These are phyloP conservation scores for Brachyalestes nurse DNA, from an alignment of 2,797 vertebrate genomes.

Conservation along the genomic window DNA sequence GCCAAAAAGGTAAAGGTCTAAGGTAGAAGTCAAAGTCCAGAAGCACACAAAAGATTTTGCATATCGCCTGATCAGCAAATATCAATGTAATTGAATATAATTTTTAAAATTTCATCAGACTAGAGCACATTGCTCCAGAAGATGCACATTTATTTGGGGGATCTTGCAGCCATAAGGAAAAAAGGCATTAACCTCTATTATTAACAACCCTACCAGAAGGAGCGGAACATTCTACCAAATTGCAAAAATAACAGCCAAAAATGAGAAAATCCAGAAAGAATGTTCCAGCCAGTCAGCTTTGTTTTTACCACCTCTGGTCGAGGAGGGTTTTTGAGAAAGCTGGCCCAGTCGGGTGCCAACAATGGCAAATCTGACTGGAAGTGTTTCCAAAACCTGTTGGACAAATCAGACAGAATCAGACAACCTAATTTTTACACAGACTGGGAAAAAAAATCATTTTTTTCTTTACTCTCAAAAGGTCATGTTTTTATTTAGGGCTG, in stretches of 20 bases:
- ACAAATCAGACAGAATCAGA: not conserved
- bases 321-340: constrained; percentile 60
- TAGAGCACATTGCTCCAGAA: too few relatives aligned
- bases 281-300: not conserved
- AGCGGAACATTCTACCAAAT: not conserved
- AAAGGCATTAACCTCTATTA: too few relatives aligned
- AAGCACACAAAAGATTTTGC: too few relatives aligned
- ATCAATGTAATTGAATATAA: too few relatives aligned
- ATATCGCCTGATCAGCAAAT: too few relatives aligned
- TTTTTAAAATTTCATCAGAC: too few relatives aligned
- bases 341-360: constrained; percentile 72
- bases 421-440: not conserved
- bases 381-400: constrained; percentile 83
- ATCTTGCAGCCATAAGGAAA: too few relatives aligned
- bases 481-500: too few relatives aligned
- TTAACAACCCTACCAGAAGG: not conserved
- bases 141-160: too few relatives aligned
- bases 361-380: constrained; percentile 80
- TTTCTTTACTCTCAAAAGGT: too few relatives aligned
- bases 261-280: not conserved
- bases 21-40: too few relatives aligned
- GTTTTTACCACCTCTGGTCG: not conserved
- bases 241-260: not conserved
- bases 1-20: too few relatives aligned
- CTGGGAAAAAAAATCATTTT: not conserved